phyloP scores from a whole-genome alignment of 2,888 invertebrate genomes.

The Drosophila stalkeri region DNA sequence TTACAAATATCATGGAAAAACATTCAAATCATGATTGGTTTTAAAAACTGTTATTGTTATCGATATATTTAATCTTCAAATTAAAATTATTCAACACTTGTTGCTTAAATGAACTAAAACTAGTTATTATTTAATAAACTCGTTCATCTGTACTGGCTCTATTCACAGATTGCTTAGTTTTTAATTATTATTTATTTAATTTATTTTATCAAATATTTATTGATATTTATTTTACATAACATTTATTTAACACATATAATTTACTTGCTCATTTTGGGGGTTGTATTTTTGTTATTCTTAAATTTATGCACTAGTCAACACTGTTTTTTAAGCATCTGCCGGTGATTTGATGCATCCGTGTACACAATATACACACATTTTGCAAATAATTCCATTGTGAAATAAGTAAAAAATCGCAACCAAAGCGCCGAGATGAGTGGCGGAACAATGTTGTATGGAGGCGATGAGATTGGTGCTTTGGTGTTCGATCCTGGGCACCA shows the following conservation, averaged over 20 bases:
- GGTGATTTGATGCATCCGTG: conserved; percentile 41
- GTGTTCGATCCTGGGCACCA: conserved; percentile 98
- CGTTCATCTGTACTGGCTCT: neutral
- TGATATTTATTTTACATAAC: neutral
- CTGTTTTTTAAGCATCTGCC: conserved; percentile 55
- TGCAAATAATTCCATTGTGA: conserved; percentile 10
- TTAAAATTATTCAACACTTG: conserved; percentile 2
- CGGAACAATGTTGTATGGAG: conserved; percentile 93
- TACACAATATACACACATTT: conserved; percentile 62
- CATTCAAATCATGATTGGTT: neutral
- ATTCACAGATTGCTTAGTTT: neutral
- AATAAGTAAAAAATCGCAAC: conserved; percentile 11
- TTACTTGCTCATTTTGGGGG: neutral
- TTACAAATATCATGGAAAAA: neutral
- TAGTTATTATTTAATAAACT: neutral
- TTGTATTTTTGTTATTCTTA: neutral
- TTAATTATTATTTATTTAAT: neutral
- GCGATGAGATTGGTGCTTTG: conserved; percentile 99
- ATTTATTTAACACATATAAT: neutral
- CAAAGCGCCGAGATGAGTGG: conserved; percentile 82
- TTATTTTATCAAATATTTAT: neutral
- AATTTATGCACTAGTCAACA: conserved; percentile 34
- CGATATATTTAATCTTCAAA: neutral
- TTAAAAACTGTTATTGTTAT: neutral
- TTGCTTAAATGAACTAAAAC: neutral